Base-by-base conservation (phyloP, 2,888 invertebrate genomes). In the Augochlorella aurata region DNA sequence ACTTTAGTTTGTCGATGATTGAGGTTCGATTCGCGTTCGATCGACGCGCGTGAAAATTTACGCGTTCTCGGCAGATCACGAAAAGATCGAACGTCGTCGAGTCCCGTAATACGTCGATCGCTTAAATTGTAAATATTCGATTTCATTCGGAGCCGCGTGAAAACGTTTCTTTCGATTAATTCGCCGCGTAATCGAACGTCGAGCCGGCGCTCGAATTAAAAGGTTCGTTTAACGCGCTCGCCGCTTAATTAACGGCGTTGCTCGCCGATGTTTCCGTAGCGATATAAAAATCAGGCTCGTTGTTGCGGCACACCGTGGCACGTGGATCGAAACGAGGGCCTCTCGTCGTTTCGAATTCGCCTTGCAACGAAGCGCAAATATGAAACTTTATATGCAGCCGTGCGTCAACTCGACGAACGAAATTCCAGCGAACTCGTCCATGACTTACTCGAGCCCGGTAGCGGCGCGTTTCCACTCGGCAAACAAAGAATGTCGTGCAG, bases 341-440 rank as follows among this genome's bases (percentile, higher is more conserved):
- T 29, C 29, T 29, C 29, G 29, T 76, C 70, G 49, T 63, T 61
- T 50, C 70, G 63, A 44, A 65, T 44, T 63, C 44, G n/a, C 63
- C 44, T 10, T 65, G 38, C 44, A 65, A 65, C 65, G 44, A 76
- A 76, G 47, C 24, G 50, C 44, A 69, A 76, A 76, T 50, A 45
- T 45, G 70, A 70, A 61, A 49, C 50, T 44, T 67, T 47, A 50
- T 50, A 24, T 63, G 61, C 44, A 63, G 49, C 45, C n/a, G 63
- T 44, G 21, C 58, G 69, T 69, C 69, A 38, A 75, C 69, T 61
- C 49, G 38, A 24, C n/a, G 58, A 61, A 44, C 75, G 47, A 75
- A 61, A 38, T 75, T 69, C 21, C 44, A 8, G 61, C 38, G 44
- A 75, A 61, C 49, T 69, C 52, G 49, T 44, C 38, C 69, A 38